phyloP scores from a whole-genome alignment of 37 sponge, comb jelly and placozoan genomes.

The Geodia barretti region DNA sequence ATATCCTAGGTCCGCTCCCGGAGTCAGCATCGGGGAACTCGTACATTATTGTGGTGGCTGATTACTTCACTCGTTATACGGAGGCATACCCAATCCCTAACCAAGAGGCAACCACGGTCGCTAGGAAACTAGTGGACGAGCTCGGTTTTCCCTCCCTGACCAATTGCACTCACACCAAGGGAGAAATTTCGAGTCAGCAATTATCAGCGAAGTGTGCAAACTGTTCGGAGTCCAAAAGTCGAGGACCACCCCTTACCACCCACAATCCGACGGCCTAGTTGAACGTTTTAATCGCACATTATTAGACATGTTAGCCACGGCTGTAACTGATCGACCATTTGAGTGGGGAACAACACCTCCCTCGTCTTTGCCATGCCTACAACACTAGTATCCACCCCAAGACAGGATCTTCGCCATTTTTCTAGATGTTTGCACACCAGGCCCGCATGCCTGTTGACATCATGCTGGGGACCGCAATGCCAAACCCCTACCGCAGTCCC shows the following conservation, averaged over 20 bases:
- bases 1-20: constrained; percentile 13
- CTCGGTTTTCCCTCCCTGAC: constrained; percentile 2
- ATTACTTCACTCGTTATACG: constrained; percentile 34
- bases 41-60: constrained; percentile 16
- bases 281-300: constrained; percentile 26
- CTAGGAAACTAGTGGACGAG: constrained; percentile 17
- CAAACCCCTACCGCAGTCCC: background rate
- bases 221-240: constrained; percentile 7
- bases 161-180: constrained; percentile 33
- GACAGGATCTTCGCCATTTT: constrained; percentile 1
- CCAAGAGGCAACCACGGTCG: constrained; percentile 35
- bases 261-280: constrained; percentile 22
- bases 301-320: constrained; percentile 14
- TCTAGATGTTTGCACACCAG: constrained; percentile 19
- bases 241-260: constrained; percentile 22
- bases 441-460: constrained; percentile 14
- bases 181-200: constrained; percentile 9
- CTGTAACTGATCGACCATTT: background rate
- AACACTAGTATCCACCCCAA: background rate
- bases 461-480: constrained; percentile 6
- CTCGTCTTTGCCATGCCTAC: background rate
- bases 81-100: constrained; percentile 36
- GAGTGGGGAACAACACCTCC: background rate
- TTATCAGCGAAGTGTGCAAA: constrained; percentile 3
- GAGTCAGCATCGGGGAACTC: constrained; percentile 12